Base-by-base conservation (phyloP, 1,140 invertebrate genomes). In the Wiebesia pumilae region DNA sequence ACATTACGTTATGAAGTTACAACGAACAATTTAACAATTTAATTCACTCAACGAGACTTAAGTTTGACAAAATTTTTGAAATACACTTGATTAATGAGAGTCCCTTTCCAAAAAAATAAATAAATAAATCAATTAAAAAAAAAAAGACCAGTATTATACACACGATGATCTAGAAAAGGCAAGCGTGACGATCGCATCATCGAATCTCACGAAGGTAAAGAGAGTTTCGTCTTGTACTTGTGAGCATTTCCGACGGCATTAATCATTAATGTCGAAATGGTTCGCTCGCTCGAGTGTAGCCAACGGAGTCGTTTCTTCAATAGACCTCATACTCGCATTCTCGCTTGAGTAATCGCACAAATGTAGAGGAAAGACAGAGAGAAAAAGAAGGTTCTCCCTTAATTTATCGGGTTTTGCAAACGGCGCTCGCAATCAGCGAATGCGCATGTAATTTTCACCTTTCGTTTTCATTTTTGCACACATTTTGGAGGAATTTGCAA, bases 391-490 rank as follows among this genome's bases (percentile, higher is more conserved):
- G n/a, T 43, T 88, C 81, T 89, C 83, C 83, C 78, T 90, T 89
- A 88, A 89, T 90, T 90, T 85, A 90, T 89, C 38, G 71, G 71
- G 58, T 88, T 90, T 90, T 89, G 87, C 67, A 88, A 88, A 89
- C 84, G 30, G 43, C 33, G 4, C 43, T 27, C 33, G 78, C 83
- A 85, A 80, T 78, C 73, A 51, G 16, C 14, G 12, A 19, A 51
- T 62, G 38, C 16, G 78, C 78, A 12, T 40, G 16, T 81, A 35
- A 69, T 33, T 35, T 69, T 33, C 67, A 69, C 27, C 7, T 69
- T 12, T 21, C n/a, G n/a, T 54, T 54, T 54, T 21, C 58, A 62
- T 27, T 27, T 69, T 69, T 24, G 16, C 3, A 9, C 12, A 33
- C 16, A 16, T 33, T 69, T 35, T 35, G 30, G 33, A 35, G n/a